Conservation (phyloP, 2,113 vertebrate species). For the Oreochromis aureus region DNA sequence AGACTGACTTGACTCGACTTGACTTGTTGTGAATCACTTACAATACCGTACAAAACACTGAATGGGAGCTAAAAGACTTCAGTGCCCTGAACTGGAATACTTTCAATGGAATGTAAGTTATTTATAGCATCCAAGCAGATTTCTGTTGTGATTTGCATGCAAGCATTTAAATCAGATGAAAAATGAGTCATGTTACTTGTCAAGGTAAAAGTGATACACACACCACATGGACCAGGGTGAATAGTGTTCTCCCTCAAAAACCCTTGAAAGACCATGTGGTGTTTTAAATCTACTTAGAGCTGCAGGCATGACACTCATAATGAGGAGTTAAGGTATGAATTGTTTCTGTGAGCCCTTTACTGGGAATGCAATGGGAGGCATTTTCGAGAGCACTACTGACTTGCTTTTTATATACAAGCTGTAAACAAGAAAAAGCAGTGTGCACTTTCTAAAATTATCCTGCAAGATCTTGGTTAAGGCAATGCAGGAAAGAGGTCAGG, state of each 20-base stretch:
- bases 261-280: not conserved
- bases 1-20: not conserved
- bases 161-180: not conserved
- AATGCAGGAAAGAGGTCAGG: not conserved
- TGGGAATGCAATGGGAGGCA: not conserved
- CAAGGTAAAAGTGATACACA: not conserved
- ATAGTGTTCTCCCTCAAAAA: not conserved
- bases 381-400: not conserved
- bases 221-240: not conserved
- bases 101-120: not conserved
- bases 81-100: not conserved
- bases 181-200: not conserved
- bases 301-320: not conserved
- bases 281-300: not conserved
- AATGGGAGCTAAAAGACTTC: not conserved
- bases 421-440: not conserved
- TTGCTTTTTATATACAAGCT: not conserved
- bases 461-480: not conserved
- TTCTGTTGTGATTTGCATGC: not conserved
- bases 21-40: not conserved
- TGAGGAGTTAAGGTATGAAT: not conserved
- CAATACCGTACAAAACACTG: not conserved
- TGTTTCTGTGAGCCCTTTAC: not conserved
- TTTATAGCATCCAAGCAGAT: not conserved
- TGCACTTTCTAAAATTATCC: not conserved